Evolutionary conservation across 64 coral and sea anemone species (phyloP), one percentile per base, ranked within the genome.

Genomic region (Hydrozoanthus tunicans): DNA sequence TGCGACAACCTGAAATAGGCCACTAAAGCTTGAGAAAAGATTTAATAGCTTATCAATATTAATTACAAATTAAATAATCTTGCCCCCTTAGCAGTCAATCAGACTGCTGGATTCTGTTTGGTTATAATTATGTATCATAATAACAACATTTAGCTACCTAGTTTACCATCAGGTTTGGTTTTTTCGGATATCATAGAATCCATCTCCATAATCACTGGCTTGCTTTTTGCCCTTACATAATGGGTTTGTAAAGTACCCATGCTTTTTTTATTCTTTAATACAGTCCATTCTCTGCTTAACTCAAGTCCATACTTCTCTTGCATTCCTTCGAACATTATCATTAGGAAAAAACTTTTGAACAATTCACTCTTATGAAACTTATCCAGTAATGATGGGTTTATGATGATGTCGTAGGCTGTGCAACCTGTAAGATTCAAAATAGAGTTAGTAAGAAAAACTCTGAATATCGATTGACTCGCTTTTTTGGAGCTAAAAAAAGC

Each of bases 161-260:
- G 43, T 71, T 77, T 62, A 27, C 54, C 80, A 77, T 68, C 72
- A 79, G 70, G 57, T 7, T 57, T 76, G 23, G 14, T 78, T 14
- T 59, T 7, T 67, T 52, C 23, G 14, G 56, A 54, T 53, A 13
- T 13, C 14, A 3, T 76, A 64, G 64, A 73, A 52, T 90, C 90
- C 94, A 99, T 92, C 53, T 99, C 94, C 83, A 95, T 89, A 78
- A 99, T 99, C 14, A 99, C 92, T 59, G 97, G 97, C 58, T 96
- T 99, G 52, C 97, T 99, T 81, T 77, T 91, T 58, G 77, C 91
- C 26, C 94, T 76, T 83, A 99, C 77, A 59, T 59, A 90, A 78
- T 95, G 97, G 4, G 90, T 61, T 17, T 95, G 94, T 25, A 96
- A 32, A 27, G 75, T 71, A 51, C 97, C 97, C 70, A 99, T 92